Percentiles rank a stretch among this genome's conserved stretches.
phyloP scores from a whole-genome alignment of 2,113 vertebrate species.

The Leptobrachium leishanense region DNA sequence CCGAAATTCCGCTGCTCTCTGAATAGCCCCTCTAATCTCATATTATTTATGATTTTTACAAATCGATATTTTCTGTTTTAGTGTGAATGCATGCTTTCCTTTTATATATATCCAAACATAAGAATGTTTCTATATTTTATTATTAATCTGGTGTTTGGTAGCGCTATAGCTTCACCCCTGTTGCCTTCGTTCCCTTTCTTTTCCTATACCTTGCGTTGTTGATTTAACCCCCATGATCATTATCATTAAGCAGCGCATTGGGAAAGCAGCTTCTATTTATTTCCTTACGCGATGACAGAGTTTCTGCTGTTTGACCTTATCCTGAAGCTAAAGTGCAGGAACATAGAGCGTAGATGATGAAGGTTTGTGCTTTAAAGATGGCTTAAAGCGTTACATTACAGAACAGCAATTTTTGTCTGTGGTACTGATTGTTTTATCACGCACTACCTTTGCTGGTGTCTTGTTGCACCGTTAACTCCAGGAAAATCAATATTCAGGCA shows the following conservation, averaged over 20 bases:
- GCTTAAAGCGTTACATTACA: conserved; percentile 11
- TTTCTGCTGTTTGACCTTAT: not conserved
- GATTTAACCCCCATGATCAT: too few relatives aligned
- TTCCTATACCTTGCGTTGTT: too few relatives aligned
- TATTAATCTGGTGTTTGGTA: too few relatives aligned
- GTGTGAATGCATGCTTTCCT: too few relatives aligned
- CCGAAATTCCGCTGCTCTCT: too few relatives aligned
- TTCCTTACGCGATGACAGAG: conserved; percentile 3
- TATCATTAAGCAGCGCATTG: not conserved
- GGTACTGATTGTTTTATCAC: conserved; percentile 29
- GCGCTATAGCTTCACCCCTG: too few relatives aligned
- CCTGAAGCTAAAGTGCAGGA: conserved; percentile 1
- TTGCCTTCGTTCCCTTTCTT: too few relatives aligned
- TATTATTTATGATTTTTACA: too few relatives aligned
- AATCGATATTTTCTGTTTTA: too few relatives aligned
- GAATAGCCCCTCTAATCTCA: too few relatives aligned
- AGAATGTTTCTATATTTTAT: too few relatives aligned
- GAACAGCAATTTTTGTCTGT: conserved; percentile 9
- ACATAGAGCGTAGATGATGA: conserved; percentile 5
- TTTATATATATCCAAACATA: too few relatives aligned
- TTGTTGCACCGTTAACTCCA: conserved; percentile 14
- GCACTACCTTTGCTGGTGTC: conserved; percentile 14
- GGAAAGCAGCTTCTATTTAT: not conserved
- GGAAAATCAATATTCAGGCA: conserved; percentile 34
- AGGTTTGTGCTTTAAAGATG: not conserved